Conservation (phyloP, 2,113 vertebrate species). For the Scatophagus argus region DNA sequence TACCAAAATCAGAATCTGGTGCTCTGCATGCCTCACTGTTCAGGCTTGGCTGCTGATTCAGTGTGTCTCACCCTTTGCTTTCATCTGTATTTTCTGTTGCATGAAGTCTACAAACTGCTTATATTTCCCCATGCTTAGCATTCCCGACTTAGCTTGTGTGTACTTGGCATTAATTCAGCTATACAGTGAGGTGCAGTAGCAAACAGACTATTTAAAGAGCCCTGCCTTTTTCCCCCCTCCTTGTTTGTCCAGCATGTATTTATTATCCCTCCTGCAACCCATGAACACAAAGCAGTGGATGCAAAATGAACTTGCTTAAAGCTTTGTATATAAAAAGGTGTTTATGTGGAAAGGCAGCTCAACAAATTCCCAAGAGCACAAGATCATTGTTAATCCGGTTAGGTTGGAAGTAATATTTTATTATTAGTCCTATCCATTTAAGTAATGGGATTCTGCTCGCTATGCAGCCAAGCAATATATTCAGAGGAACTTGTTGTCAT, state of each 20-base stretch:
- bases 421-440: constrained; percentile 81
- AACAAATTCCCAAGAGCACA: constrained; percentile 67
- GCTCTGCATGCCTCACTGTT: constrained; percentile 1
- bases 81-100: constrained; percentile 48
- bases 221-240: constrained; percentile 7
- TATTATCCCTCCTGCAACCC: constrained; percentile 40
- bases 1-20: constrained; percentile 10
- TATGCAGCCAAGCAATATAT: constrained; percentile 65
- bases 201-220: constrained; percentile 64
- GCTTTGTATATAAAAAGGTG: constrained; percentile 65
- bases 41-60: constrained; percentile 42
- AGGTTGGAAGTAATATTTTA: constrained; percentile 76
- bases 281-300: constrained; percentile 48
- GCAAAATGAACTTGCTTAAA: constrained; percentile 69
- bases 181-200: constrained; percentile 52
- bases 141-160: constrained; percentile 41
- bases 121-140: constrained; percentile 46
- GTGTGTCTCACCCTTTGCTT: constrained; percentile 20
- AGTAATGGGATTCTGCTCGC: constrained; percentile 78
- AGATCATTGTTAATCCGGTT: constrained; percentile 81
- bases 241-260: constrained; percentile 55
- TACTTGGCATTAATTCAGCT: constrained; percentile 54
- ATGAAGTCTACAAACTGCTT: constrained; percentile 35
- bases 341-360: constrained; percentile 68
- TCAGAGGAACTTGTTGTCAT: constrained; percentile 61